These are phyloP conservation scores for Xiphophorus birchmanni DNA, from an alignment of 2,797 vertebrate species.

Conservation along the genomic window DNA sequence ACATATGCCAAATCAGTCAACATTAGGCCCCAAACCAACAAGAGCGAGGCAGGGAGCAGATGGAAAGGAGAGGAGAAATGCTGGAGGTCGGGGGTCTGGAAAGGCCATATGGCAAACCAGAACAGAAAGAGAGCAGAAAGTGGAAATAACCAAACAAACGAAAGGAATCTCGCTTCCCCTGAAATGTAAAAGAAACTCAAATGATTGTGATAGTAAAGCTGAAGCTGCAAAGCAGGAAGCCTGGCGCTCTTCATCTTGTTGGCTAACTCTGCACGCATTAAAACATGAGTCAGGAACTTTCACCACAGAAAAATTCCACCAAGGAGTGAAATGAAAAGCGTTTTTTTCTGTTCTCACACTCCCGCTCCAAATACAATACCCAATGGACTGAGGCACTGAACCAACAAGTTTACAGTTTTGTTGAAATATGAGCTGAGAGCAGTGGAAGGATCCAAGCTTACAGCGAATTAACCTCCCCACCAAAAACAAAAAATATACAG, in stretches of 20 bases:
- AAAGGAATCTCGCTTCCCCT: slow-evolving; percentile 5
- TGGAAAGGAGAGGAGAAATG: slow-evolving; percentile 56
- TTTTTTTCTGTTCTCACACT: slow-evolving; percentile 46
- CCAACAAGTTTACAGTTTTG: slow-evolving; percentile 16
- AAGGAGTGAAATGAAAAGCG: slow-evolving; percentile 24
- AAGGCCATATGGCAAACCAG: slow-evolving; percentile 70
- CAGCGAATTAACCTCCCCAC: neutral
- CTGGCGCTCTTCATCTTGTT: neutral
- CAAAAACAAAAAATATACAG: neutral
- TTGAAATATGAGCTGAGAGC: slow-evolving; percentile 14
- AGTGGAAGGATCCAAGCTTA: slow-evolving; percentile 4
- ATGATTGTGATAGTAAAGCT: slow-evolving; percentile 14
- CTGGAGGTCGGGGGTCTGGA: slow-evolving; percentile 63
- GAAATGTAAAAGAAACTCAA: slow-evolving; percentile 1
- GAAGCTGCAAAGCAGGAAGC: neutral
- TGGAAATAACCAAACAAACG: slow-evolving; percentile 11
- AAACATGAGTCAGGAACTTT: slow-evolving; percentile 42
- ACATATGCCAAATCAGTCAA: slow-evolving; percentile 63
- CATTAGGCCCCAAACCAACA: slow-evolving; percentile 56
- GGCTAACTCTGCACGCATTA: slow-evolving; percentile 27
- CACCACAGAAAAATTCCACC: slow-evolving; percentile 36
- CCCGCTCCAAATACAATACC: slow-evolving; percentile 30
- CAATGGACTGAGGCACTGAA: slow-evolving; percentile 33
- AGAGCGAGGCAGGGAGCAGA: slow-evolving; percentile 62
- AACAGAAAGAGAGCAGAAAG: slow-evolving; percentile 20